Evolutionary conservation across 2,113 vertebrate species (phyloP), one percentile per base, ranked within the genome.

Genomic region (Hyperopisus bebe): DNA sequence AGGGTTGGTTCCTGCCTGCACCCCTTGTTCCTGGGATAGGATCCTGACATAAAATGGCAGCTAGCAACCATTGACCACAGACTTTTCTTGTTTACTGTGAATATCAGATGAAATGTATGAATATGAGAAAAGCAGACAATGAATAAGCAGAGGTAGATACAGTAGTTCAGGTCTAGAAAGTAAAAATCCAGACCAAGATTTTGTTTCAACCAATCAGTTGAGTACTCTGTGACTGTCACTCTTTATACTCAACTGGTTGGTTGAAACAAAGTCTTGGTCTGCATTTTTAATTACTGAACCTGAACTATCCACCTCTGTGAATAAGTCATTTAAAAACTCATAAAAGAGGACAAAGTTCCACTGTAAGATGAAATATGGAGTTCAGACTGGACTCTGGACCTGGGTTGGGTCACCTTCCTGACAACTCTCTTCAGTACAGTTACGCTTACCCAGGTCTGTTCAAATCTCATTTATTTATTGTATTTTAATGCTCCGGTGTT

Each of bases 301-400:
- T 70, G 62, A 70, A 31, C 9, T 27, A 10, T n/a, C 62, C 62
- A 70, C n/a, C 10, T 70, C 27, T 1, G 2, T 44, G 42, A 24
- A 84, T 42, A 80, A 80, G 35, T 80, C 13, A 80, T 80, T 42
- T 80, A 17, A 80, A 80, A 80, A 80, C 9, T 35, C 31, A 39
- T 31, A 66, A 66, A 62, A n/a, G 27, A 46, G 55, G 55, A n/a
- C 53, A 66, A 88, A 88, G 87, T 42, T 44, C 87, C 17, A 62
- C 21, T 17, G 15, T 58, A 53, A 88, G 27, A 66, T 88, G 86
- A n/a, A 19, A 19, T 35, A 62, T 48, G 87, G 7, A 88, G 21
- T 88, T 58, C n/a, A 42, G 42, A 62, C 19, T 88, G 87, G 35
- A 88, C 87, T 66, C 35, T 66, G 87, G 53, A 62, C 55, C 55